Evolutionary conservation across 37 sponge, comb jelly and placozoan species (phyloP).

Genomic region (Geodia barretti): DNA sequence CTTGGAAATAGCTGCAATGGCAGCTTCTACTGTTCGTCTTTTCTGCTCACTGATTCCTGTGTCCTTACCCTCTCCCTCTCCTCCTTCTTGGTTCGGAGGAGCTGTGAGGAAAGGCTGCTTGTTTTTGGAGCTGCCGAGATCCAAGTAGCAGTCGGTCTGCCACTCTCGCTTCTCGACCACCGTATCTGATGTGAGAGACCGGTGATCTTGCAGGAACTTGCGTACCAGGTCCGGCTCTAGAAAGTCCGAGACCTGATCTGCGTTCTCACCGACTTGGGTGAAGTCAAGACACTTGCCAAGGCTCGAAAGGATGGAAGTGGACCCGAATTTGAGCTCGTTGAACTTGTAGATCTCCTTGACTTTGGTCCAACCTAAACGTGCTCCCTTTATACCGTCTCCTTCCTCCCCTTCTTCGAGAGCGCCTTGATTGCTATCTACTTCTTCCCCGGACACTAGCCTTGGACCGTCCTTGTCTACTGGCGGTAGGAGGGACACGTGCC

Average conservation of each 20-base stretch:
- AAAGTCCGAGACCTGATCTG: background rate
- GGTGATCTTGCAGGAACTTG: constrained; percentile 27
- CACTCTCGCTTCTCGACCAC: constrained; percentile 75
- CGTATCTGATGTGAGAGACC: constrained; percentile 41
- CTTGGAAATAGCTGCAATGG: background rate
- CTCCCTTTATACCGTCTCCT: background rate
- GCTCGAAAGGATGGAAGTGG: constrained; percentile 34
- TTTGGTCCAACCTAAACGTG: constrained; percentile 5
- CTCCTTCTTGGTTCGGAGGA: constrained; percentile 25
- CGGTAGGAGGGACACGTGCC: constrained; percentile 3
- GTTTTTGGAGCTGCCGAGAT: constrained; percentile 28
- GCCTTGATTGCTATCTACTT: constrained; percentile 4
- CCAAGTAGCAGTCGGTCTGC: constrained; percentile 91
- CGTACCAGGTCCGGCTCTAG: constrained; percentile 42
- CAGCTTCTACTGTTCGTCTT: background rate
- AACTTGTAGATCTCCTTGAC: constrained; percentile 17
- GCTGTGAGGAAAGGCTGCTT: constrained; percentile 56
- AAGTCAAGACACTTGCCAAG: constrained; percentile 8
- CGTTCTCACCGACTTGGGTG: no score
- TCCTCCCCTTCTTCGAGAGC: constrained; percentile 42
- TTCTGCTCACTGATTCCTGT: background rate
- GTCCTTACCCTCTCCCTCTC: constrained; percentile 5
- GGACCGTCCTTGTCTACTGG: constrained; percentile 26
- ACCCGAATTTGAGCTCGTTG: constrained; percentile 52
- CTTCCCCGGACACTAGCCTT: constrained; percentile 12